These are phyloP conservation scores for Drosophila repletoides DNA, from an alignment of 1,140 invertebrate genomes.

Conservation along the genomic window DNA sequence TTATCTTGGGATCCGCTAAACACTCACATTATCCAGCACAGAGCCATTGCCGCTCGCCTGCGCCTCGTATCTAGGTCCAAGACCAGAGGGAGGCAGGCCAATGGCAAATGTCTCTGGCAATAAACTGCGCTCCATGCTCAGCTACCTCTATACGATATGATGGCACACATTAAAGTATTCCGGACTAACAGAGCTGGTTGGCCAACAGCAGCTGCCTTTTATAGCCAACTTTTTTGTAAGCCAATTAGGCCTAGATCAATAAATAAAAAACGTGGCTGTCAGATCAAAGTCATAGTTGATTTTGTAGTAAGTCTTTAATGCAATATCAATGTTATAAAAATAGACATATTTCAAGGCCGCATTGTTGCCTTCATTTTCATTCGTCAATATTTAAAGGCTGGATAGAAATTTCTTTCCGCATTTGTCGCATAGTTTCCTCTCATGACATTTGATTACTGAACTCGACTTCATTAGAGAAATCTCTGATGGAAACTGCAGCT, in stretches of 20 bases:
- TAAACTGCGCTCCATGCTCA: constrained; percentile 56
- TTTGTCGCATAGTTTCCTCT: constrained; percentile 43
- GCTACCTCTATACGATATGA: constrained; percentile 18
- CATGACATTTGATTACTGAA: not conserved
- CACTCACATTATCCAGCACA: constrained; percentile 67
- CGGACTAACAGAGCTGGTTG: constrained; percentile 2
- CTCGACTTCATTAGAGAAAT: not conserved
- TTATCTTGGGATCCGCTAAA: not conserved
- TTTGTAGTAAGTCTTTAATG: not conserved
- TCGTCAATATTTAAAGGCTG: constrained; percentile 12
- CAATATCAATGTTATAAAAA: not conserved
- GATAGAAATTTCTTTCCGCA: constrained; percentile 53
- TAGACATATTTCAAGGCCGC: not conserved
- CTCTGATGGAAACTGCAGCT: not conserved
- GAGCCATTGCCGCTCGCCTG: constrained; percentile 58
- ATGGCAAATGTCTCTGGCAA: constrained; percentile 35
- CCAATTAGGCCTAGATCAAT: constrained; percentile 47
- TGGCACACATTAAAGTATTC: constrained; percentile 32
- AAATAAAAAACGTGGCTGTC: constrained; percentile 26
- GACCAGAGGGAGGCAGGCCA: constrained; percentile 9
- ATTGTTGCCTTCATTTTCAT: not conserved
- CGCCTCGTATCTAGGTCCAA: constrained; percentile 53
- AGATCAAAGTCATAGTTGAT: constrained; percentile 39
- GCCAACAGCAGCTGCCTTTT: constrained; percentile 29
- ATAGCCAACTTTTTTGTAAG: constrained; percentile 50